Percentiles rank a stretch among this genome's conserved stretches.
phyloP scores from a whole-genome alignment of 2,888 invertebrate genomes.

The Gryllus longicercus region DNA sequence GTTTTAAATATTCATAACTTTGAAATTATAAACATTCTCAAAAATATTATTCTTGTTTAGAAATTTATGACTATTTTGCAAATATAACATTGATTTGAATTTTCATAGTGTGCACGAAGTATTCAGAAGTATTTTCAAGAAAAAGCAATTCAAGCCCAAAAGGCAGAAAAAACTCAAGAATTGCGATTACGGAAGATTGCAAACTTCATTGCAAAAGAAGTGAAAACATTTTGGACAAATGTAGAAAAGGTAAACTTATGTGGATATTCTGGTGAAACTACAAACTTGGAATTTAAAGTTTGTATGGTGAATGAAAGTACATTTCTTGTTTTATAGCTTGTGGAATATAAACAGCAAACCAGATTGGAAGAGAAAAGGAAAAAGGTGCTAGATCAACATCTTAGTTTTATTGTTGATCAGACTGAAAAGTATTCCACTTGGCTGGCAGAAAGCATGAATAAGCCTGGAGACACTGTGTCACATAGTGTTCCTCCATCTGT shows the following conservation, averaged over 20 bases:
- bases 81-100: background rate
- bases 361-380: conserved; percentile 92
- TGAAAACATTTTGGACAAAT: conserved; percentile 92
- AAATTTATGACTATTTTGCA: background rate
- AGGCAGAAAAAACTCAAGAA: conserved; percentile 89
- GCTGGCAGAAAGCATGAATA: conserved; percentile 80
- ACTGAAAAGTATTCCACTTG: conserved; percentile 95
- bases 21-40: conserved; percentile 26
- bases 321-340: conserved; percentile 56
- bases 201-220: conserved; percentile 85
- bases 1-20: background rate
- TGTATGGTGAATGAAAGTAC: background rate
- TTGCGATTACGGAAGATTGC: conserved; percentile 81
- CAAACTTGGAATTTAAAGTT: conserved; percentile 18
- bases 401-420: conserved; percentile 96
- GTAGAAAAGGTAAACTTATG: conserved; percentile 74
- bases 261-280: conserved; percentile 25
- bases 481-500: conserved; percentile 49
- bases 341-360: conserved; percentile 89
- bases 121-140: conserved; percentile 90
- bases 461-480: conserved; percentile 45
- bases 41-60: background rate
- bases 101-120: conserved; percentile 73
- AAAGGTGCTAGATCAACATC: conserved; percentile 90
- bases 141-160: conserved; percentile 81